Evolutionary conservation across 2,797 vertebrate species (phyloP).

Genomic region (Sciaenops ocellatus): DNA sequence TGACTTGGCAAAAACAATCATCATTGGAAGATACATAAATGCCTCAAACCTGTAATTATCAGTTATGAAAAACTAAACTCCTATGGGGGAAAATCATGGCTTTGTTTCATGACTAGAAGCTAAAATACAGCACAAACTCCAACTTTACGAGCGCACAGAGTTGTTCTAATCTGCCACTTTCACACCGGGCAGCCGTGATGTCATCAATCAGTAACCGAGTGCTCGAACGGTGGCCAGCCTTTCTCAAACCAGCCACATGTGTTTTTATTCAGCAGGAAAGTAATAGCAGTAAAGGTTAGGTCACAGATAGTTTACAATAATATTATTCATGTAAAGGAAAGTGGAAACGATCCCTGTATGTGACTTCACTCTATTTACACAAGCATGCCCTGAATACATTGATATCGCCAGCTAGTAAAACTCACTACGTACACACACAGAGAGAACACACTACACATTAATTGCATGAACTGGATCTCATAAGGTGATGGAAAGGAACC

Average conservation of each 20-base stretch:
- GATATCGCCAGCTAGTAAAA: conserved; percentile 75
- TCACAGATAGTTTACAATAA: conserved; percentile 83
- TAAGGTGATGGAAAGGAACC: conserved; percentile 79
- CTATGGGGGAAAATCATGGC: conserved; percentile 16
- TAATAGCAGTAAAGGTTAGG: conserved; percentile 80
- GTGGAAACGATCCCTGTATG: conserved; percentile 77
- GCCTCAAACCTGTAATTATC: conserved; percentile 46
- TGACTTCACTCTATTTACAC: conserved; percentile 83
- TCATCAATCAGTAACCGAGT: conserved; percentile 69
- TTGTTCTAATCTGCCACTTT: conserved; percentile 68
- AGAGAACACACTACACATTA: conserved; percentile 54
- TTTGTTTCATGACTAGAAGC: conserved; percentile 58
- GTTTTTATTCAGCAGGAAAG: conserved; percentile 79
- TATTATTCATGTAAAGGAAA: conserved; percentile 83
- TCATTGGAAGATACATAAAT: conserved; percentile 38
- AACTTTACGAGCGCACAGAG: conserved; percentile 62
- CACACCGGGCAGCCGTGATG: conserved; percentile 68
- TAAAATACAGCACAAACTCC: conserved; percentile 46
- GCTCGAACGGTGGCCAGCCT: conserved; percentile 47
- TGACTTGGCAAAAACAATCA: conserved; percentile 42
- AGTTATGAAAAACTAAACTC: conserved; percentile 52
- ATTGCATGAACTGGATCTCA: conserved; percentile 75
- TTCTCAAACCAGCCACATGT: conserved; percentile 72
- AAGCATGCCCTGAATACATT: conserved; percentile 77
- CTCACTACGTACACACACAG: conserved; percentile 38